These are phyloP conservation scores for Arizona elegans DNA, from an alignment of 2,113 vertebrate genomes.

Conservation along the genomic window DNA sequence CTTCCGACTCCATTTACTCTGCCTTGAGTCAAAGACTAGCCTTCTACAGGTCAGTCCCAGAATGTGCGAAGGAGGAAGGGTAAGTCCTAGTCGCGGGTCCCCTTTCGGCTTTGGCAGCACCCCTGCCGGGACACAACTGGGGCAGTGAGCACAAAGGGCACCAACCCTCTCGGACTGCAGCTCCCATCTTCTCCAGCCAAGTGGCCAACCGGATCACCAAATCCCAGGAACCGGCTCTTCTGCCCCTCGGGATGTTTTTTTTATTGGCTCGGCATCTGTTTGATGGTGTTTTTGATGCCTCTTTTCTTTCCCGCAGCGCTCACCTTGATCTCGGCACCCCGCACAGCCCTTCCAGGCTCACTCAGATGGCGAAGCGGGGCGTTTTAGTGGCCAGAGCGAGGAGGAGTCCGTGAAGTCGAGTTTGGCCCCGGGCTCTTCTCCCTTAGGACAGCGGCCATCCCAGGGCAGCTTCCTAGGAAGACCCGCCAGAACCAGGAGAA, in stretches of 20 bases:
- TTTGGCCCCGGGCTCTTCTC: neutral
- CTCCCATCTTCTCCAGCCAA: neutral
- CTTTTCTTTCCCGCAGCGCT: neutral
- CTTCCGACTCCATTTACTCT: neutral
- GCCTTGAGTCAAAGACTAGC: neutral
- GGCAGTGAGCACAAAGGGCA: neutral
- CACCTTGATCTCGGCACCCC: neutral
- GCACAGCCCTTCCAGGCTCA: neutral
- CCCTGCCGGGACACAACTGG: neutral
- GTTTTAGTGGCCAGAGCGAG: neutral
- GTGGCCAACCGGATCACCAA: neutral
- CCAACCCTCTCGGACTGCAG: neutral
- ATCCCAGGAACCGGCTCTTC: neutral
- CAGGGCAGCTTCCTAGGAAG: neutral
- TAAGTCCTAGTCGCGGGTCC: neutral
- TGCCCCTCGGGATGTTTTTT: neutral
- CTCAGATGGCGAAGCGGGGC: neutral
- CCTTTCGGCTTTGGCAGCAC: neutral
- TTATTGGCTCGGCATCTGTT: neutral
- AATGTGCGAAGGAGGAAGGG: neutral
- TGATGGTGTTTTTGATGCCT: neutral
- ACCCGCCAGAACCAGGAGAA: neutral
- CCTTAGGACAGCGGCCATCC: neutral
- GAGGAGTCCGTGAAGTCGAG: neutral
- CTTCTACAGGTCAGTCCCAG: neutral